Evolutionary conservation across 2,113 vertebrate genomes (phyloP).

Genomic region (Nibea coibor): DNA sequence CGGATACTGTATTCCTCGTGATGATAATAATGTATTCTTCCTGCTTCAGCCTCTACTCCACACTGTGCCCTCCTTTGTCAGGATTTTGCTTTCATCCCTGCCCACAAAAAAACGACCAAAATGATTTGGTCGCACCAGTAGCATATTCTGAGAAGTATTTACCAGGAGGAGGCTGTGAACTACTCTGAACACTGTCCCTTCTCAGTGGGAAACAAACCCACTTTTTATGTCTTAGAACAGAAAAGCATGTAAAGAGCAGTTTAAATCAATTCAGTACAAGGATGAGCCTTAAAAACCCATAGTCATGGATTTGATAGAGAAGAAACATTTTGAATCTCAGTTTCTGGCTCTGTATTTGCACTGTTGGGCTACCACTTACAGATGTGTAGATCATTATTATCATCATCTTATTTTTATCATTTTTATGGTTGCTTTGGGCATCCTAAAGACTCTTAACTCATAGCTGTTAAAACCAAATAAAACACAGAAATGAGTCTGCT

Average conservation of each 20-base stretch:
- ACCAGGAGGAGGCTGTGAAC: neutral
- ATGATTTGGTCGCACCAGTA: conserved; percentile 8
- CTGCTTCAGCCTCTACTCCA: neutral
- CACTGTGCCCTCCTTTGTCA: conserved; percentile 10
- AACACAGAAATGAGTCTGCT: conserved; percentile 15
- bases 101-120: conserved; percentile 13
- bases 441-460: conserved; percentile 14
- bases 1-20: neutral
- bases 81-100: conserved; percentile 11
- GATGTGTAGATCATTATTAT: conserved; percentile 11
- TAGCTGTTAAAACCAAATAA: conserved; percentile 44
- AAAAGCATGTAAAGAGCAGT: neutral
- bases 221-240: neutral
- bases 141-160: neutral
- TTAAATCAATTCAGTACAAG: neutral
- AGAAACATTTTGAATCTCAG: neutral
- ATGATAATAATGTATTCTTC: conserved; percentile 20
- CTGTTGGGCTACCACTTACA: conserved; percentile 13
- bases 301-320: neutral
- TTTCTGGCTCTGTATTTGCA: neutral
- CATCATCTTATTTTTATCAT: conserved; percentile 10
- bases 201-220: neutral
- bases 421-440: conserved; percentile 20
- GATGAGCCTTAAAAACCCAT: neutral
- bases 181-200: neutral